A percentile compares a stretch with the other conserved stretches of the same genome.
phyloP scores from a whole-genome alignment of 64 coral and sea anemone species.

The Dendronephthya gigantea region DNA sequence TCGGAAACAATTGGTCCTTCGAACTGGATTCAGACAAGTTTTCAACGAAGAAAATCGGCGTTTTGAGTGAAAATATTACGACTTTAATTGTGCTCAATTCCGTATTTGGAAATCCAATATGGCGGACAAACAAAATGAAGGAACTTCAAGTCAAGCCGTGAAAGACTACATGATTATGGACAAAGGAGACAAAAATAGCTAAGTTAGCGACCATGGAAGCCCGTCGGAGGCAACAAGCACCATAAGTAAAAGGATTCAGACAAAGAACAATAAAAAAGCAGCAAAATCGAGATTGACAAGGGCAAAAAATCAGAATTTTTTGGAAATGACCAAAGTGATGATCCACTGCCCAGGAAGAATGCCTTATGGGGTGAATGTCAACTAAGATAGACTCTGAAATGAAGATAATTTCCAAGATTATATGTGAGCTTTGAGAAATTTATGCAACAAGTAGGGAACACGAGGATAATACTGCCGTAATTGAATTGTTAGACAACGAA shows the following conservation, averaged over 20 bases:
- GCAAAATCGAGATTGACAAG: background rate
- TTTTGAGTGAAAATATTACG: no score
- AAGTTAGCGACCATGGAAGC: background rate
- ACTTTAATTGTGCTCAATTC: no score
- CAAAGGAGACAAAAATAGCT: no score
- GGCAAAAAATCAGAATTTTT: background rate
- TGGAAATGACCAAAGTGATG: background rate
- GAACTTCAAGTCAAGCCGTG: no score
- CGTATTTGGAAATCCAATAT: no score
- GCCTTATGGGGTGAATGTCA: background rate
- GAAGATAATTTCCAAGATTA: slow-evolving; percentile 16
- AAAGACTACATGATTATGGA: no score
- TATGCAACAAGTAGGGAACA: slow-evolving; percentile 7
- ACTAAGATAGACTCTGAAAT: slow-evolving; percentile 16
- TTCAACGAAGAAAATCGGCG: no score
- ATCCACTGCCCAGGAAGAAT: slow-evolving; percentile 20
- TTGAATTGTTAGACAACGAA: slow-evolving; percentile 16
- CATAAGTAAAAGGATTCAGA: background rate
- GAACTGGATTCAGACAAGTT: no score
- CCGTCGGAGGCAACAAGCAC: background rate
- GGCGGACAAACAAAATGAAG: no score
- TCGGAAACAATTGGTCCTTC: no score
- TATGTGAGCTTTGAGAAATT: slow-evolving; percentile 21
- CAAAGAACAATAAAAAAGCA: background rate
- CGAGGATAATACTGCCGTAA: background rate